These are phyloP conservation scores for Xanthia togata DNA, from an alignment of 2,888 invertebrate genomes.

Conservation along the genomic window DNA sequence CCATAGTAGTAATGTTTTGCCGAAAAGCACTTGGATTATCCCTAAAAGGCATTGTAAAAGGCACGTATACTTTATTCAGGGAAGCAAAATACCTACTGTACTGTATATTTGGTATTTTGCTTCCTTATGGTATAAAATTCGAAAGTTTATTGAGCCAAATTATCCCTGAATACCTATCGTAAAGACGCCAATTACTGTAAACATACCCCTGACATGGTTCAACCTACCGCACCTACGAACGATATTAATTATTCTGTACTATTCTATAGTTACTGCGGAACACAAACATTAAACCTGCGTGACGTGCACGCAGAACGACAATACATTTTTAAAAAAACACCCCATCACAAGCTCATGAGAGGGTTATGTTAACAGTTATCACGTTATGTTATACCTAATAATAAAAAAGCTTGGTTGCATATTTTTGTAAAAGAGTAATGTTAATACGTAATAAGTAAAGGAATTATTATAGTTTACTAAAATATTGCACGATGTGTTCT, in stretches of 20 bases:
- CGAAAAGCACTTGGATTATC: background rate
- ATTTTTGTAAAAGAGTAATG: slow-evolving; percentile 53
- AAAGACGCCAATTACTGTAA: slow-evolving; percentile 19
- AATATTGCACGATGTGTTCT: slow-evolving; percentile 52
- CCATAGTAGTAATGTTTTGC: slow-evolving; percentile 1
- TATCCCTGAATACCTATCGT: slow-evolving; percentile 48
- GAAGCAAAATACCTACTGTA: background rate
- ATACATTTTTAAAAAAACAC: background rate
- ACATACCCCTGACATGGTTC: slow-evolving; percentile 20
- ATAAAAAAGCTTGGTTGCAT: slow-evolving; percentile 41
- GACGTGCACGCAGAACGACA: slow-evolving; percentile 4
- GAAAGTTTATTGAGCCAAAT: slow-evolving; percentile 33
- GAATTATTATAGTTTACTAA: slow-evolving; percentile 35
- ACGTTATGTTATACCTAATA: slow-evolving; percentile 1
- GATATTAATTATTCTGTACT: slow-evolving; percentile 18
- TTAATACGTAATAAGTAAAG: slow-evolving; percentile 49
- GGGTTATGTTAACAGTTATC: slow-evolving; percentile 9
- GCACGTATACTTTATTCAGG: background rate
- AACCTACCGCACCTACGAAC: slow-evolving; percentile 2
- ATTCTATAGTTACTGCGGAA: slow-evolving; percentile 5
- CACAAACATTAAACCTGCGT: slow-evolving; percentile 6
- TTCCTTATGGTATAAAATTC: background rate
- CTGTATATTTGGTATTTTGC: slow-evolving; percentile 17
- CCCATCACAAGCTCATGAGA: slow-evolving; percentile 16
- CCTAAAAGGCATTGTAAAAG: background rate